phyloP scores from a whole-genome alignment of 2,888 invertebrate species.

The Rhagium mordax region DNA sequence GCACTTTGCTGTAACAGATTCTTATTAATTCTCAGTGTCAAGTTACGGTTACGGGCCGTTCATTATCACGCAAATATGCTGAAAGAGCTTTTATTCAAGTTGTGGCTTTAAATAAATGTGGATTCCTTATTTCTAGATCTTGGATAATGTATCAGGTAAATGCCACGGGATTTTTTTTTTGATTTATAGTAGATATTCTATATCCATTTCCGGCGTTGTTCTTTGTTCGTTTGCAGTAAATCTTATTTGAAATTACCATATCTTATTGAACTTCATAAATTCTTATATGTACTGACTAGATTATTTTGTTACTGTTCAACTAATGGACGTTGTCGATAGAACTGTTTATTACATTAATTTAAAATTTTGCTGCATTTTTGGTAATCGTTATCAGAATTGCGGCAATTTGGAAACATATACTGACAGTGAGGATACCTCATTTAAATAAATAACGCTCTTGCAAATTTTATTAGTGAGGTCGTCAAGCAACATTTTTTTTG shows the following conservation, averaged over 20 bases:
- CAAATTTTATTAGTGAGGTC: no score
- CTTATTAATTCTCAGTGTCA: conserved; percentile 29
- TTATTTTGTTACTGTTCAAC: background rate
- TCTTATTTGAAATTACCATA: conserved; percentile 6
- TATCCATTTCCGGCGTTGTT: conserved; percentile 40
- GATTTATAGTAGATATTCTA: conserved; percentile 37
- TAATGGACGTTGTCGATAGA: no score
- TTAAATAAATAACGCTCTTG: no score
- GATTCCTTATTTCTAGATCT: conserved; percentile 36
- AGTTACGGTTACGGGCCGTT: conserved; percentile 32
- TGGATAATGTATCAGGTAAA: conserved; percentile 37
- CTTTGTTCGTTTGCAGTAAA: conserved; percentile 8
- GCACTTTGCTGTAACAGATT: background rate
- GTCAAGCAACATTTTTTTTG: no score
- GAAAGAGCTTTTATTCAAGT: conserved; percentile 30
- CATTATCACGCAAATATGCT: conserved; percentile 30
- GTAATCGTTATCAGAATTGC: no score
- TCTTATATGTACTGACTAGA: background rate
- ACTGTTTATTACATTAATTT: no score
- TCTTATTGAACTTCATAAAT: background rate
- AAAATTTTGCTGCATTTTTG: no score
- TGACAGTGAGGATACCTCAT: no score
- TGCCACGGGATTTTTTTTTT: conserved; percentile 26
- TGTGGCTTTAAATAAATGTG: conserved; percentile 32
- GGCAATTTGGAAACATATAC: no score